Base-by-base conservation (phyloP, 2,797 vertebrate species). In the Helostoma temminkii region DNA sequence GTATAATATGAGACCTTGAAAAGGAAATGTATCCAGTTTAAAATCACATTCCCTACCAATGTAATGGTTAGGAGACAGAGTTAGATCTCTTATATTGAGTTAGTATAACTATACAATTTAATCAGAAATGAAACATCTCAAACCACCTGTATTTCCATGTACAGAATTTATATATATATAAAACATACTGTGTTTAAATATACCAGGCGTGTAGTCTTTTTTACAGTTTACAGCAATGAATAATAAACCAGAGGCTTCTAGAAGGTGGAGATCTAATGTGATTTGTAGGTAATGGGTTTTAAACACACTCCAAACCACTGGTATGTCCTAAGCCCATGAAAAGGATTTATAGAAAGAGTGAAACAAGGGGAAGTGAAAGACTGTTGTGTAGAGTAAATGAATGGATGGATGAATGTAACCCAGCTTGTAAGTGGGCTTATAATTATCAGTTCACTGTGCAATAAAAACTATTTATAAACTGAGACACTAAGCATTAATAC, bases 261-360 rank as follows among this genome's bases (percentile, higher is more conserved):
- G 8, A 52, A 50, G 10, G n/a, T 8, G 19, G 3, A 55, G 2
- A 36, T 25, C 42, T 15, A 22, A 43, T 47, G 1, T 39, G 7
- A 42, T 64, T 64, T n/a, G 3, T 22, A 24, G 1, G 5, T 34
- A 48, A 50, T 10, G 12, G 21, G 5, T 21, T n/a, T 59, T 11
- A 42, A 54, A 50, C 22, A 58, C 41, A 45, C 11, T 14, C 12
- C 1, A 58, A 58, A 43, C 12, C 9, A 54, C 25, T 41, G 8
- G 4, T 28, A 30, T 36, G 34, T 12, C 28, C 37, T 3, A 54
- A 37, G 16, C 42, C 16, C 1, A 42, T 36, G 21, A 30, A 54
- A 42, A 42, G 30, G 67, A 58, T 34, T 53, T 25, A 70, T 16
- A 46, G 72, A 71, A 55, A 53, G 55, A 46, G 43, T 18, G 18